Evolutionary conservation across 2,113 vertebrate species (phyloP).

Genomic region (Nannospalax galili): DNA sequence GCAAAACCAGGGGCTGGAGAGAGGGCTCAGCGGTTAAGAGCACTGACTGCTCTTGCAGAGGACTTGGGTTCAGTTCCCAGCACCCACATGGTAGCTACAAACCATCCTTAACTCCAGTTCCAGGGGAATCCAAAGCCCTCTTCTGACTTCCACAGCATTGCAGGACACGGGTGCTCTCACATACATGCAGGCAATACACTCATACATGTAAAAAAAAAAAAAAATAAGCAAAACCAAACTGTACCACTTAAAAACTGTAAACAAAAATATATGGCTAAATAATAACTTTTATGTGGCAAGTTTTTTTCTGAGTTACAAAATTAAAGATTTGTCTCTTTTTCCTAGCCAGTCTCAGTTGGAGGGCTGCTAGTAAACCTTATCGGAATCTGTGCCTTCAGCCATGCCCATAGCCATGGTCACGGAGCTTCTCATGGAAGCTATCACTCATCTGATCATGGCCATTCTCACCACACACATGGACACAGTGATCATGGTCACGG

Average conservation of each 20-base stretch:
- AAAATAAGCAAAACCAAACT: constrained; percentile 13
- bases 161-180: no score
- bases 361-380: constrained; percentile 97
- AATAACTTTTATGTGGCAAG: background rate
- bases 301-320: constrained; percentile 26
- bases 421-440: constrained; percentile 89
- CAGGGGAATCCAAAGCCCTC: no score
- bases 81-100: no score
- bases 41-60: no score
- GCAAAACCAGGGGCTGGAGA: no score
- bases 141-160: no score
- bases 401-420: constrained; percentile 93
- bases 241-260: constrained; percentile 15
- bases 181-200: no score
- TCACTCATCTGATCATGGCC: constrained; percentile 90
- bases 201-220: no score
- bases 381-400: constrained; percentile 99
- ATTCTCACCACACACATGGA: constrained; percentile 91
- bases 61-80: no score
- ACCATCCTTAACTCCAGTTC: no score
- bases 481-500: constrained; percentile 88
- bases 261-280: constrained; percentile 16
- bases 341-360: constrained; percentile 96
- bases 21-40: no score
- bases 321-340: constrained; percentile 71